Evolutionary conservation across 2,797 vertebrate species (phyloP).

Genomic region (Urosaurus nigricauda): DNA sequence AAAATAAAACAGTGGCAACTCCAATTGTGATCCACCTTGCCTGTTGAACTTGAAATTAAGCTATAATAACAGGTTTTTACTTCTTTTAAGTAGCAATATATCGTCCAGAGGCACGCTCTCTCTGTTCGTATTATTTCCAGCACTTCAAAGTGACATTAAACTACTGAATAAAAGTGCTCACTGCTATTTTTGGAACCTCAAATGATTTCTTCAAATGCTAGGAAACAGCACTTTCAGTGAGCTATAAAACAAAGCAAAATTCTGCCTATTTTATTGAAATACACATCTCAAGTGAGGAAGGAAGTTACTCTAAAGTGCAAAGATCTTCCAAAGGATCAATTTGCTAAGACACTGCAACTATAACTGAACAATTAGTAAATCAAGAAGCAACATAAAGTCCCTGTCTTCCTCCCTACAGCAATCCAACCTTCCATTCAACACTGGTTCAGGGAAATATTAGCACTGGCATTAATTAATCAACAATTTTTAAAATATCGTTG

Average conservation of each 20-base stretch:
- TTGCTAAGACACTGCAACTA: not conserved
- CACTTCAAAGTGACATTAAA: not conserved
- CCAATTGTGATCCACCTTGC: not conserved
- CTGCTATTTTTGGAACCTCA: not conserved
- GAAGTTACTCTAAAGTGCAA: not conserved
- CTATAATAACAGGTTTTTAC: not conserved
- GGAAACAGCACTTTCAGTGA: not conserved
- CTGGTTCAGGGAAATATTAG: not conserved
- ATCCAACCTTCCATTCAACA: not conserved
- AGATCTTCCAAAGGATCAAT: not conserved
- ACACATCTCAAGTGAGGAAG: not conserved
- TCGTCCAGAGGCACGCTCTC: not conserved
- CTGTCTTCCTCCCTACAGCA: not conserved
- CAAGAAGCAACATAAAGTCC: not conserved
- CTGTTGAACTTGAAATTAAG: not conserved
- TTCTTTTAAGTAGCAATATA: not conserved
- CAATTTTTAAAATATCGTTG: too few species aligned
- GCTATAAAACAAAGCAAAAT: not conserved
- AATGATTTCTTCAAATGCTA: not conserved
- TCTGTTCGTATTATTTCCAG: not conserved
- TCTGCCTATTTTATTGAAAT: not conserved
- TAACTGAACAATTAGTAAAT: not conserved
- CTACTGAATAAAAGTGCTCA: not conserved
- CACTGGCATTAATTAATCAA: not conserved
- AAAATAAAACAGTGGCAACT: not conserved